These are phyloP conservation scores for Aplysia californica DNA, from an alignment of 1,140 invertebrate species.

Conservation along the genomic window DNA sequence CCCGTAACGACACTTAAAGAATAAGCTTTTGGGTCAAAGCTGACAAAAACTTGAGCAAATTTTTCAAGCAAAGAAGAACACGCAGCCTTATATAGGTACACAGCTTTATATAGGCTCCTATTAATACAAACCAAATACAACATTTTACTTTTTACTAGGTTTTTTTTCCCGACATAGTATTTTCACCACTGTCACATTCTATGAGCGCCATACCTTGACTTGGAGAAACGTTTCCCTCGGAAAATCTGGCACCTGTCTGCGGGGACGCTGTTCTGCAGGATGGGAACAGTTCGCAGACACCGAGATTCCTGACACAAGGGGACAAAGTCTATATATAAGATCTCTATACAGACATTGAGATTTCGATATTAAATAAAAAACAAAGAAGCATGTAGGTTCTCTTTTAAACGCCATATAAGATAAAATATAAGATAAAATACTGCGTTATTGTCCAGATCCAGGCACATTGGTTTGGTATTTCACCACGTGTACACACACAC, in stretches of 20 bases:
- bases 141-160: background rate
- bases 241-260: constrained; percentile 81
- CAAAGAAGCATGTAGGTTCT: background rate
- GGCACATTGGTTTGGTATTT: background rate
- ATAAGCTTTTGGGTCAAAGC: too few species aligned
- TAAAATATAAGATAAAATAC: background rate
- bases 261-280: constrained; percentile 81
- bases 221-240: constrained; percentile 87
- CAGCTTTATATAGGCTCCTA: background rate
- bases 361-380: too few species aligned
- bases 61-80: background rate
- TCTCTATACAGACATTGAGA: too few species aligned
- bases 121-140: background rate
- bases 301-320: constrained; percentile 76
- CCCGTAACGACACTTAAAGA: too few species aligned
- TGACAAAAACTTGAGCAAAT: background rate
- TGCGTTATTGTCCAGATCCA: background rate
- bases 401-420: background rate
- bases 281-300: constrained; percentile 87
- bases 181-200: too few species aligned
- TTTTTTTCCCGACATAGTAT: background rate
- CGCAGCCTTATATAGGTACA: background rate
- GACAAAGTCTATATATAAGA: too few species aligned
- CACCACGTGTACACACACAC: too few species aligned
- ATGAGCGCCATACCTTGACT: constrained; percentile 62